Base-by-base conservation (phyloP, 2,113 vertebrate genomes). In the Eretmochelys imbricata region DNA sequence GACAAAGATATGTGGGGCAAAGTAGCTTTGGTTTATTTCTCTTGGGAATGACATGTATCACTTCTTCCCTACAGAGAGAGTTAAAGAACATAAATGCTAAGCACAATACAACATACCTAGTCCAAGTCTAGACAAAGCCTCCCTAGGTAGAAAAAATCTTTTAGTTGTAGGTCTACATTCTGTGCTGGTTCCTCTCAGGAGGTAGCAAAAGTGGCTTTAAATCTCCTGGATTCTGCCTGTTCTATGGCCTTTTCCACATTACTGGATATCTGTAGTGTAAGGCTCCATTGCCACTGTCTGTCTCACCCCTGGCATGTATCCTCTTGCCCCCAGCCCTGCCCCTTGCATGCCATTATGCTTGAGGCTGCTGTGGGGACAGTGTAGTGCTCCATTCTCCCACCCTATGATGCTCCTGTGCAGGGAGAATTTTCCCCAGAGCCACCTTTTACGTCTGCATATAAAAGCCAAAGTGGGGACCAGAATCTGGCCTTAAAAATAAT, bases 1-100 rank as follows among this genome's bases (percentile, higher is more conserved):
- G 53, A 48, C 55, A 51, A 29, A 35, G 0, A 0, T 1, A 0
- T 46, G 24, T 27, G 59, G 51, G 0, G 0, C 78, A 84, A 82
- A 86, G 89, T 62, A 59, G 76, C 82, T 3, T 0, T 38, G 55
- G 59, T 87, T 95, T 94, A 76, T 94, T 94, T 96, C 76, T 55
- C 35, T 84, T 91, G 69, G 22, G 89, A 89, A 87, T 76, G 55
- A 31, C 82, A 90, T 2, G 0, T n/a, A 81, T 84, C 17, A 2
- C 76, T 93, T 93, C 53, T 90, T 54, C 76, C 82, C 69, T 27
- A 3, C 91, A 11, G 51, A 89, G 91, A 93, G 94, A 94, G 38
- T 87, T n/a, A 93, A 97, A 91, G 69, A 85, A 76, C 0, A 0
- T 2, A 49, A 89, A 42, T 78, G 88, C 62, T 90, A 80, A 96